Conservation (phyloP, 2,888 invertebrate species). For the Pasiphila rectangulata region DNA sequence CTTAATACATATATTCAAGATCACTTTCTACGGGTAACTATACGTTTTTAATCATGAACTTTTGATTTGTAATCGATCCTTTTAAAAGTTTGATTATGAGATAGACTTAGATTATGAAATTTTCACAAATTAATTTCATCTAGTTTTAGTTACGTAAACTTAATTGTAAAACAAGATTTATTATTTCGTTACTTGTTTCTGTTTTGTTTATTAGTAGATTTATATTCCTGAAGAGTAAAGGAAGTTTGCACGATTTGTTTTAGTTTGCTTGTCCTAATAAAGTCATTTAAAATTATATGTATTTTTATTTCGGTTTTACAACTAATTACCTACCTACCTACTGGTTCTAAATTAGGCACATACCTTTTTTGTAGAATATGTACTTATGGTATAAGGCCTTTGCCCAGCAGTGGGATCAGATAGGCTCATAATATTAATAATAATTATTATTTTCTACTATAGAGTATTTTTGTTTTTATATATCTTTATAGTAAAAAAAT, state of each 20-base stretch:
- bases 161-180: not conserved
- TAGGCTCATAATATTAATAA: too few species aligned
- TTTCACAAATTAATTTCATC: conserved; percentile 42
- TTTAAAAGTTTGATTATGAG: conserved; percentile 73
- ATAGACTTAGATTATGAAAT: conserved; percentile 58
- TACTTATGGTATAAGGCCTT: too few species aligned
- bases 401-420: too few species aligned
- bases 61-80: conserved; percentile 60
- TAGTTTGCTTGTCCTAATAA: conserved; percentile 68
- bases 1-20: conserved; percentile 29
- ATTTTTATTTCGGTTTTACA: not conserved
- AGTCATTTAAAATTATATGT: conserved; percentile 33
- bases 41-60: conserved; percentile 76
- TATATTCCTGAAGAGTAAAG: conserved; percentile 42
- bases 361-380: too few species aligned
- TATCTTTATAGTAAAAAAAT: too few species aligned
- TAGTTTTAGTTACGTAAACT: conserved; percentile 33
- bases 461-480: too few species aligned
- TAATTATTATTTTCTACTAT: too few species aligned
- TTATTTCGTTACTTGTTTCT: conserved; percentile 36
- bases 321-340: not conserved
- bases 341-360: not conserved
- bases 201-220: conserved; percentile 35
- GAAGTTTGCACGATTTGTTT: conserved; percentile 62
- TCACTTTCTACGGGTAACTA: conserved; percentile 18